These are phyloP conservation scores for Parotia lawesii DNA, from an alignment of 2,113 vertebrate genomes.

Conservation along the genomic window DNA sequence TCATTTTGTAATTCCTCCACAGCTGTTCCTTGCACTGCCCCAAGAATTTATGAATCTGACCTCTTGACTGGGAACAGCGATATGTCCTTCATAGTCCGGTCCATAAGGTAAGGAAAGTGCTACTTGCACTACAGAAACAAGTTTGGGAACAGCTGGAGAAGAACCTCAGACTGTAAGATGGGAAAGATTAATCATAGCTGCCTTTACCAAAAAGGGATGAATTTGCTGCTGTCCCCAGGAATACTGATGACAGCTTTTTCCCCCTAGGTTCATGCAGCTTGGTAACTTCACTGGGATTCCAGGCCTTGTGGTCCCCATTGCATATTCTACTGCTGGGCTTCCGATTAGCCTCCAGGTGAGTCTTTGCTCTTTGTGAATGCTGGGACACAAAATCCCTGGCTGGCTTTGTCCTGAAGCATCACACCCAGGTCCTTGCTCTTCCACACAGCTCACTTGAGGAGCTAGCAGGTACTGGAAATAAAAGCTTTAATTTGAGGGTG, in stretches of 20 bases:
- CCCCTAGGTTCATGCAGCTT: conserved; percentile 62
- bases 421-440: neutral
- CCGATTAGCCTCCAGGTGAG: conserved; percentile 58
- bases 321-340: conserved; percentile 55
- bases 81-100: neutral
- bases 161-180: neutral
- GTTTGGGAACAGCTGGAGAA: neutral
- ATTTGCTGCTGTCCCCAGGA: neutral
- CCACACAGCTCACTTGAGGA: neutral
- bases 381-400: neutral
- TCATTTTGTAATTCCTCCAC: neutral
- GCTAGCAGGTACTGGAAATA: neutral
- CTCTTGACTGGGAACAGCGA: conserved; percentile 25
- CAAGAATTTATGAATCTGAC: conserved; percentile 51
- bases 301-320: conserved; percentile 61
- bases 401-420: neutral
- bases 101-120: conserved; percentile 47
- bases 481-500: neutral
- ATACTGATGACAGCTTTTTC: neutral
- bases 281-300: conserved; percentile 69
- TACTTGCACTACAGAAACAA: neutral
- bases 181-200: neutral
- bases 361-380: neutral
- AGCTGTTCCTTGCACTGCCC: conserved; percentile 58
- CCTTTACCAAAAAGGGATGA: neutral